Conservation (phyloP, 2,888 invertebrate genomes). For the Hymenopus coronatus region DNA sequence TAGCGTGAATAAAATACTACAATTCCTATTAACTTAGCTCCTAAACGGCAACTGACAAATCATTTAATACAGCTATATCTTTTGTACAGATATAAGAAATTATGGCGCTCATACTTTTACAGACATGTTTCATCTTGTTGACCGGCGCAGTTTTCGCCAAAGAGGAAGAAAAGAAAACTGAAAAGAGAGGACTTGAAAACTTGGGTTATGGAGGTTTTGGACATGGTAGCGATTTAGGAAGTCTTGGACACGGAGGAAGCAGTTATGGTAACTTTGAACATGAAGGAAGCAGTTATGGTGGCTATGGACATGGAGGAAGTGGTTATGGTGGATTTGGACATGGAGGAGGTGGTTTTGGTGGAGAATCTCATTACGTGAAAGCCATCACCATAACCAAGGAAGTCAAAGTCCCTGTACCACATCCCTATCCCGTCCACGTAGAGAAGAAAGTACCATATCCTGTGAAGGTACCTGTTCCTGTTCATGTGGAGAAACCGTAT, state of each 20-base stretch:
- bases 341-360: neutral
- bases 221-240: too few relatives aligned
- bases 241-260: neutral
- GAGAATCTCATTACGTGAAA: neutral
- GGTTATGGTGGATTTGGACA: neutral
- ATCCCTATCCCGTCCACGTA: neutral
- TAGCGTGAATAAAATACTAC: too few relatives aligned
- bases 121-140: neutral
- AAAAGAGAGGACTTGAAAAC: neutral
- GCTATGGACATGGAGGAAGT: too few relatives aligned
- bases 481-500: neutral
- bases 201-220: neutral
- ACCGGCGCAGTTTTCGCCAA: neutral
- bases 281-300: neutral
- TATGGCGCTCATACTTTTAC: too few relatives aligned
- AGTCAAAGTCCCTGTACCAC: neutral
- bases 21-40: too few relatives aligned
- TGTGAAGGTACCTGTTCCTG: neutral
- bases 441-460: neutral
- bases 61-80: too few relatives aligned
- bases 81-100: too few relatives aligned
- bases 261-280: neutral
- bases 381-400: too few relatives aligned
- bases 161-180: neutral
- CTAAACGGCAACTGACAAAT: too few relatives aligned